Conservation (phyloP, 2,113 vertebrate genomes). For the Megalops atlanticus region DNA sequence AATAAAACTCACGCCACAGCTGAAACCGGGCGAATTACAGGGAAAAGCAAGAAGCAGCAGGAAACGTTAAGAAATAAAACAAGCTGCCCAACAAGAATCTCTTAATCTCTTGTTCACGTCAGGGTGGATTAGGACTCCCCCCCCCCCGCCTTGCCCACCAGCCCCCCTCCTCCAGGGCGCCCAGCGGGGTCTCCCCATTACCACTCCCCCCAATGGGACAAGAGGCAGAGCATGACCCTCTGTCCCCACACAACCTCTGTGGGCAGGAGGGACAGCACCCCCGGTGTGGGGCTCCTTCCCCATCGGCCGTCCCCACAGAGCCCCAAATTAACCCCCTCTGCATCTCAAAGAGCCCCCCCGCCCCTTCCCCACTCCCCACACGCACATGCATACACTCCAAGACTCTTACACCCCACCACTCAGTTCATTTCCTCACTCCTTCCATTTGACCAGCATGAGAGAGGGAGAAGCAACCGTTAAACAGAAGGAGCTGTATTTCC, state of each 20-base stretch:
- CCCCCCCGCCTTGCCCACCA: constrained; percentile 9
- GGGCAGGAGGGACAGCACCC: constrained; percentile 23
- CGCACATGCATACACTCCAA: constrained; percentile 22
- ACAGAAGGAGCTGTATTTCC: not conserved
- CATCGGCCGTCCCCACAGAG: constrained; percentile 41
- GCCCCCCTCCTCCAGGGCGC: constrained; percentile 37
- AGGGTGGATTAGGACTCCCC: constrained; percentile 53
- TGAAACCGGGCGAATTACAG: constrained; percentile 39
- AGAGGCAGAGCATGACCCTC: constrained; percentile 42
- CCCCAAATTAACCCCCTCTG: constrained; percentile 50
- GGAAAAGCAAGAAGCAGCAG: constrained; percentile 39
- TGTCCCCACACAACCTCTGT: constrained; percentile 38
- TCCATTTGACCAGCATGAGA: not conserved
- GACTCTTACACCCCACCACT: constrained; percentile 5
- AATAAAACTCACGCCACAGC: constrained; percentile 41
- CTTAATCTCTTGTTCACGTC: constrained; percentile 53
- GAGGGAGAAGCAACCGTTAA: not conserved
- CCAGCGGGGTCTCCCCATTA: constrained; percentile 23
- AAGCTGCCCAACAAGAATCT: constrained; percentile 32
- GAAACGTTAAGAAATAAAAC: constrained; percentile 50
- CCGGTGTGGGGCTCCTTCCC: constrained; percentile 33
- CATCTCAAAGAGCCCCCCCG: constrained; percentile 44
- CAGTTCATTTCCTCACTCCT: not conserved
- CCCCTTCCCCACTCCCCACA: constrained; percentile 31
- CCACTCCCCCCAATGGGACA: constrained; percentile 32